Percentiles rank a stretch among this genome's conserved stretches.
phyloP scores from a whole-genome alignment of 1,140 invertebrate genomes.

The Diplogasteroides magnus region DNA sequence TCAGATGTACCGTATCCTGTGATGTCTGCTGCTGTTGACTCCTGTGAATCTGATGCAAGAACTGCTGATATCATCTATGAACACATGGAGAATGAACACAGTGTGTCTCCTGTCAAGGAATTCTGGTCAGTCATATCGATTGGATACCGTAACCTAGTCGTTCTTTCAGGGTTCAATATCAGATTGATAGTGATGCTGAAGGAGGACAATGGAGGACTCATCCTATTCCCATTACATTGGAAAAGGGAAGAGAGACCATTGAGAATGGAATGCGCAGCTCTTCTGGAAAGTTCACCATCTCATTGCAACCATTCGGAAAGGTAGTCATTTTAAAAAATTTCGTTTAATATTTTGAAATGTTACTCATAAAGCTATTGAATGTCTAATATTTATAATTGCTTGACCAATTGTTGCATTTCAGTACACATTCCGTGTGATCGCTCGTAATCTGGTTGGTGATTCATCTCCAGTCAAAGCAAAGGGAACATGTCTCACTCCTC shows the following conservation, averaged over 20 bases:
- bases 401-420: no score
- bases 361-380: no score
- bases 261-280: conserved; percentile 33
- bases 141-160: background rate
- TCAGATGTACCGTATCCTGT: conserved; percentile 85
- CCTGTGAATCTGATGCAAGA: conserved; percentile 64
- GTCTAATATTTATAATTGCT: no score
- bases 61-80: conserved; percentile 76
- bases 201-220: conserved; percentile 43
- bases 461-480: conserved; percentile 70
- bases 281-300: conserved; percentile 37
- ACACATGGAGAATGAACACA: conserved; percentile 77
- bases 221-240: conserved; percentile 46
- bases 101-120: conserved; percentile 46
- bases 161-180: conserved; percentile 45
- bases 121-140: conserved; percentile 41
- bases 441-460: conserved; percentile 84
- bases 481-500: conserved; percentile 74
- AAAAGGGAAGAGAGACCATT: conserved; percentile 36
- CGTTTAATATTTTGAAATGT: background rate
- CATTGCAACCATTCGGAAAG: conserved; percentile 48
- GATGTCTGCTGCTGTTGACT: conserved; percentile 62
- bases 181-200: conserved; percentile 47
- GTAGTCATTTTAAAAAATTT: conserved; percentile 31
- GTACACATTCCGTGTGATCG: conserved; percentile 89